Base-by-base conservation (phyloP, 2,797 vertebrate species). In the Betta splendens region DNA sequence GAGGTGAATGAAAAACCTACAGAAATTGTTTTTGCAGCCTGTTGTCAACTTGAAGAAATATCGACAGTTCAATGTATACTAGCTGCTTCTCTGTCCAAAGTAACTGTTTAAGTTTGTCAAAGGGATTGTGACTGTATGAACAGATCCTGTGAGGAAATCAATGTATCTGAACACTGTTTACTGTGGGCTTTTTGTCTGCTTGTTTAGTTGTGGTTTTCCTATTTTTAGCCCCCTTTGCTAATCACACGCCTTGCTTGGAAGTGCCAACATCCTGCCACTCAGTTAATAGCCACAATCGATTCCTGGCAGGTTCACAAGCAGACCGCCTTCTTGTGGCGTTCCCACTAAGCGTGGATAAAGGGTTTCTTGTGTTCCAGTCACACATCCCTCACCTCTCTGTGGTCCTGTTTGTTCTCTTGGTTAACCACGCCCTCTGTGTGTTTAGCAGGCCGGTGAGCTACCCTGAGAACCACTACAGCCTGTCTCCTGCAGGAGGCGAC, bases 391-490 rank as follows among this genome's bases (percentile, higher is more conserved):
- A 12, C 32, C 28, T 64, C 33, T 56, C 42, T 44, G n/a, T 36
- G 22, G 7, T 47, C 23, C 47, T 50, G 25, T 51, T 57, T 33
- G 28, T n/a, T 42, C 25, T 47, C 28, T 26, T 3, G 9, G 12
- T 51, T 72, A 55, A 53, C 25, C 26, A 1, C 32, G 1, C 7
- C 2, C 22, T 61, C 32, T 52, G 9, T 67, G 7, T 64, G 12
- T 56, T 55, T 23, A 55, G 53, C 84, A 96, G 95, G 85, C 95
- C 95, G 0, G 95, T 96, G 74, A 97, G 95, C 71, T 97, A 94
- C 84, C 95, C 95, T 21, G 95, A 97, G 84, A 96, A 95, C 67
- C 93, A 95, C 70, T 95, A 92, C 79, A 88, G 72, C 23, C 59
- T 93, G 53, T 91, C 93, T 45, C 93, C 93, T 61, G 89, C 88